These are phyloP conservation scores for Atethmia centrago DNA, from an alignment of 2,888 invertebrate genomes.

Conservation along the genomic window DNA sequence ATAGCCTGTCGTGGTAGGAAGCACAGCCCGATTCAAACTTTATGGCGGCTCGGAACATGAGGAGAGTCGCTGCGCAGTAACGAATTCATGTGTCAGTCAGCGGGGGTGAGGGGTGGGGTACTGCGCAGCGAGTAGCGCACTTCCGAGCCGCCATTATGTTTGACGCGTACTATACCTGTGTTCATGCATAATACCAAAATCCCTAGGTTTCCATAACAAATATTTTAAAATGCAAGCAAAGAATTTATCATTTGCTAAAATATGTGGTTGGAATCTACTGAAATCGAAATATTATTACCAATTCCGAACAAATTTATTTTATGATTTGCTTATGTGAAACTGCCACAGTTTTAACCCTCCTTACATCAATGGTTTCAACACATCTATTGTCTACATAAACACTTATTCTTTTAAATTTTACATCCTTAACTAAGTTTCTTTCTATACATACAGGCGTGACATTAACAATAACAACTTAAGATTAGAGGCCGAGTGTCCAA, in stretches of 20 bases:
- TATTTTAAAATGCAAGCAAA: neutral
- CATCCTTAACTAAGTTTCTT: neutral
- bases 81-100: too few relatives aligned
- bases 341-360: neutral
- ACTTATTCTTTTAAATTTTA: neutral
- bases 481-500: constrained; percentile 33
- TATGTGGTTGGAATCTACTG: neutral
- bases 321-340: neutral
- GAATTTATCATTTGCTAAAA: neutral
- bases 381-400: neutral
- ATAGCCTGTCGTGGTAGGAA: neutral
- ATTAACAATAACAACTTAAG: neutral
- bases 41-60: too few relatives aligned
- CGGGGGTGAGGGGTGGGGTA: too few relatives aligned
- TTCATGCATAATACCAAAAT: neutral
- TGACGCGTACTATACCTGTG: too few relatives aligned
- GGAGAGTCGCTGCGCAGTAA: too few relatives aligned
- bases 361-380: neutral
- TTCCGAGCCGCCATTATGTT: too few relatives aligned
- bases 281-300: neutral
- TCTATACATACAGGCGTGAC: constrained; percentile 38
- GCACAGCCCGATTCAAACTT: too few relatives aligned
- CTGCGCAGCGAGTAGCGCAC: too few relatives aligned
- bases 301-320: neutral
- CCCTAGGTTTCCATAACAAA: neutral